Evolutionary conservation across 2,888 invertebrate genomes (phyloP).

Genomic region (Apodemia mormo): DNA sequence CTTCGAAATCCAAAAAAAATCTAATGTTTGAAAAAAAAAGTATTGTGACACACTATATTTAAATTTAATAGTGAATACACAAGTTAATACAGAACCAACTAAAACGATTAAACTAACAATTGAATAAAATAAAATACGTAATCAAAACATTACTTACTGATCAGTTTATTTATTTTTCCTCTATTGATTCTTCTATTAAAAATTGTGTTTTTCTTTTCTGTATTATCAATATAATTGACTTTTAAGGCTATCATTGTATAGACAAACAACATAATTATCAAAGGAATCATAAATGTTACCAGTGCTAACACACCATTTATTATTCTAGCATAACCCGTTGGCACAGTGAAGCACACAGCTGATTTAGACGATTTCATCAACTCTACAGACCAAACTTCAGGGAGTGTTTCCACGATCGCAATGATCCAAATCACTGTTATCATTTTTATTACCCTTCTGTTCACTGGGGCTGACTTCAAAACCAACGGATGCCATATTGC

Average conservation of each 20-base stretch:
- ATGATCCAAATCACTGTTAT: slow-evolving; percentile 52
- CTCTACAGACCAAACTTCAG: slow-evolving; percentile 52
- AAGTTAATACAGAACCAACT: no score
- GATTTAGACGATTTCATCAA: slow-evolving; percentile 45
- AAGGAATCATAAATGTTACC: slow-evolving; percentile 53
- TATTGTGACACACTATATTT: no score
- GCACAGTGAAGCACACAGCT: slow-evolving; percentile 51
- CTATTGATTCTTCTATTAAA: slow-evolving; percentile 57
- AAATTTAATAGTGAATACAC: no score
- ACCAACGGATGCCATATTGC: slow-evolving; percentile 56
- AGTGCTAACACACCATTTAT: slow-evolving; percentile 52
- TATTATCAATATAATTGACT: slow-evolving; percentile 48
- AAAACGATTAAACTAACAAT: no score
- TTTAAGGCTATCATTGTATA: slow-evolving; percentile 58
- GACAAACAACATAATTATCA: slow-evolving; percentile 54
- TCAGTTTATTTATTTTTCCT: slow-evolving; percentile 57
- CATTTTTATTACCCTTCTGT: slow-evolving; percentile 52
- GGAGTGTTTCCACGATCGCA: slow-evolving; percentile 50
- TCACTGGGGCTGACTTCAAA: slow-evolving; percentile 47
- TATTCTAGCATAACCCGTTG: slow-evolving; percentile 47
- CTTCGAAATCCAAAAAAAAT: no score
- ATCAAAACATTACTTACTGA: slow-evolving; percentile 49
- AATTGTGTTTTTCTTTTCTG: slow-evolving; percentile 43
- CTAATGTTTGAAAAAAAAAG: no score
- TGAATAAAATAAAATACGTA: no score